phyloP scores from a whole-genome alignment of 1,140 invertebrate species.

The Megalonaias nervosa region DNA sequence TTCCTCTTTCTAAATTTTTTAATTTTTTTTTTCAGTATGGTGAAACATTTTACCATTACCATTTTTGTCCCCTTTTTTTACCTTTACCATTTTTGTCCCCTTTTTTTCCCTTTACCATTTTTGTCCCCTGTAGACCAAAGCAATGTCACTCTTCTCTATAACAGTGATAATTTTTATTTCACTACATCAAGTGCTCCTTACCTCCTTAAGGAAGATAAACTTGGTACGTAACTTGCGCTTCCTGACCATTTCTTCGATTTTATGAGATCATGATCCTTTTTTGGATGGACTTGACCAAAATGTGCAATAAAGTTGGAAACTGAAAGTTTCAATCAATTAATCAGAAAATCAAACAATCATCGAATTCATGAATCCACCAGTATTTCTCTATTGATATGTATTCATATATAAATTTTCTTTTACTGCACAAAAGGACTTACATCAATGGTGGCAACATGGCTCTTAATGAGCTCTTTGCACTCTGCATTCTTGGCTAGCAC shows the following conservation, averaged over 20 bases:
- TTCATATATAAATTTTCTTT: background rate
- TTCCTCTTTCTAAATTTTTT: constrained; percentile 1
- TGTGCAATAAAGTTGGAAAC: background rate
- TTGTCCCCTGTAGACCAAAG: too few relatives aligned
- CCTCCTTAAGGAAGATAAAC: too few relatives aligned
- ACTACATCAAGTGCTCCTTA: too few relatives aligned
- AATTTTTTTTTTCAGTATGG: background rate
- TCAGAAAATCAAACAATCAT: too few relatives aligned
- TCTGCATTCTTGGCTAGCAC: constrained; percentile 64
- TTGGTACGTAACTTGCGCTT: too few relatives aligned
- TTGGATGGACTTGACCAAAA: too few relatives aligned
- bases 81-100: background rate
- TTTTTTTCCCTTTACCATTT: background rate
- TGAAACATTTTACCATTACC: background rate
- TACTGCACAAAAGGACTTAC: constrained; percentile 19
- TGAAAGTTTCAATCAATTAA: background rate
- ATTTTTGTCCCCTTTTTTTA: too few relatives aligned
- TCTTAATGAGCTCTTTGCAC: constrained; percentile 36
- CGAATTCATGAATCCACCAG: background rate
- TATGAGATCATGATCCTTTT: too few relatives aligned
- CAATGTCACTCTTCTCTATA: too few relatives aligned
- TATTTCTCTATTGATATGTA: background rate
- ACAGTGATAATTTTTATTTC: too few relatives aligned
- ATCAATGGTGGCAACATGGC: constrained; percentile 33
- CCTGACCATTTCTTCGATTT: too few relatives aligned